Conservation (phyloP, 2,888 invertebrate genomes). For the Ctenicera cuprea region DNA sequence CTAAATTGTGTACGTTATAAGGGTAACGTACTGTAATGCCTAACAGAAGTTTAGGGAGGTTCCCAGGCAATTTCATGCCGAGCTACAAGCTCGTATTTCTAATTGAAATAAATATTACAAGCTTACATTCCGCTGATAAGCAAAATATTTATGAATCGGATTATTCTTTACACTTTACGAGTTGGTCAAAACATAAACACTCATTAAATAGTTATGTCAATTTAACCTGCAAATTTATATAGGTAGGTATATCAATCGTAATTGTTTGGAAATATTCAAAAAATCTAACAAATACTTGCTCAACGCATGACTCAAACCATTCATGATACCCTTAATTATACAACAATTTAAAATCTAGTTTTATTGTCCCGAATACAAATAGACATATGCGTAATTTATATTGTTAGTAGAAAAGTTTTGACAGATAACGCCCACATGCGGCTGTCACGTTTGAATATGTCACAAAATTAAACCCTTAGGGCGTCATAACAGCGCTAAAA, state of each 20-base stretch:
- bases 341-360: not conserved
- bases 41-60: not conserved
- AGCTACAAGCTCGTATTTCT: too few relatives aligned
- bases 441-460: constrained; percentile 66
- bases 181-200: constrained; percentile 32
- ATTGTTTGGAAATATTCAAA: too few relatives aligned
- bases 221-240: constrained; percentile 34
- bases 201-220: constrained; percentile 24
- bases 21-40: too few relatives aligned
- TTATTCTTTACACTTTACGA: not conserved
- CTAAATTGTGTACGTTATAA: too few relatives aligned
- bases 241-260: not conserved
- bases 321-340: not conserved
- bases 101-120: not conserved
- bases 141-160: not conserved
- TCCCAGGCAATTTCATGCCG: not conserved
- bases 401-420: constrained; percentile 60
- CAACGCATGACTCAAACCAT: not conserved
- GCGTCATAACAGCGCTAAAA: constrained; percentile 59
- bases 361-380: not conserved
- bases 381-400: constrained; percentile 33
- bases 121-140: not conserved
- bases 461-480: constrained; percentile 60
- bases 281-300: not conserved
- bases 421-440: constrained; percentile 71